Evolutionary conservation across 2,797 vertebrate genomes (phyloP).

Genomic region (Protosalanx chinensis): DNA sequence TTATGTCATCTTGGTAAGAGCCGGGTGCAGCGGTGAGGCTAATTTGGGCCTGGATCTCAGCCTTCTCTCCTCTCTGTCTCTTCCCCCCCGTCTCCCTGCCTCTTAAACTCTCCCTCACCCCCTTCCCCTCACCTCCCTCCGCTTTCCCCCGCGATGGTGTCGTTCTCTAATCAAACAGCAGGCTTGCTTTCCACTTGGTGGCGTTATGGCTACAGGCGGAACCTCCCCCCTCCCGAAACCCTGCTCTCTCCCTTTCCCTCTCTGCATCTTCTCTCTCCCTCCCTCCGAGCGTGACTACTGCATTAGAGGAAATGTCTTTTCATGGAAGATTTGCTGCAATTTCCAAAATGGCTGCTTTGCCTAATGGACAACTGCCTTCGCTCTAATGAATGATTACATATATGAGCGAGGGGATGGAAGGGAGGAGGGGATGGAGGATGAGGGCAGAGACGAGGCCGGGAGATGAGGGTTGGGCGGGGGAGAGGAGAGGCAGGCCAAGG

Average conservation of each 20-base stretch:
- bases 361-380: conserved; percentile 85
- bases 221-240: conserved; percentile 50
- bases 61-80: conserved; percentile 31
- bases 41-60: conserved; percentile 62
- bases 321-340: conserved; percentile 85
- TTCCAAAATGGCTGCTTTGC: conserved; percentile 77
- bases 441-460: background rate
- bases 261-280: conserved; percentile 36
- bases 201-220: conserved; percentile 79
- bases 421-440: background rate
- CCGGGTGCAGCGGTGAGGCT: conserved; percentile 54
- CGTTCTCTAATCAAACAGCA: conserved; percentile 79
- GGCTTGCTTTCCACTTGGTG: conserved; percentile 82
- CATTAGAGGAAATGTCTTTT: conserved; percentile 88
- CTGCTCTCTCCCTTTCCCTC: conserved; percentile 19
- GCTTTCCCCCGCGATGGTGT: conserved; percentile 59
- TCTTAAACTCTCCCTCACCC: conserved; percentile 25
- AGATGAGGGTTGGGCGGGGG: background rate
- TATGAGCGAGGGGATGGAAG: conserved; percentile 36
- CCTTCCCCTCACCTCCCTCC: conserved; percentile 32
- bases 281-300: conserved; percentile 75
- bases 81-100: background rate
- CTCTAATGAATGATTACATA: conserved; percentile 74
- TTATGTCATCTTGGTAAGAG: conserved; percentile 43
- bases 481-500: conserved; percentile 21